Evolutionary conservation across 2,113 vertebrate species (phyloP).

Genomic region (Callithrix jacchus): DNA sequence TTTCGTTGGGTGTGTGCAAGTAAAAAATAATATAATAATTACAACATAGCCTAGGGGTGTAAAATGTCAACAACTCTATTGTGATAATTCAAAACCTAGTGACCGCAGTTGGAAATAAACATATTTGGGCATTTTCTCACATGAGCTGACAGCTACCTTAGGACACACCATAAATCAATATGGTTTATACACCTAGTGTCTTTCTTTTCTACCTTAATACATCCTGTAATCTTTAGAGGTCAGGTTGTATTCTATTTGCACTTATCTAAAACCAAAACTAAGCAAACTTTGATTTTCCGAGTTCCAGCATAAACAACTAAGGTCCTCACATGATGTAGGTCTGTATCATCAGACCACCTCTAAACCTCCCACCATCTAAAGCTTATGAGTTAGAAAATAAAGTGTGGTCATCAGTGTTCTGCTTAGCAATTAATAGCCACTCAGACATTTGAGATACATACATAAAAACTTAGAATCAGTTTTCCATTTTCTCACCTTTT

Average conservation of each 20-base stretch:
- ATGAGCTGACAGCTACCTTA: background rate
- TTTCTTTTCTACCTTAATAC: background rate
- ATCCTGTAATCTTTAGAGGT: background rate
- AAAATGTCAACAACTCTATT: background rate
- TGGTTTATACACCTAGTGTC: background rate
- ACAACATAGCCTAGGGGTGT: background rate
- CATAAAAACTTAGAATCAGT: background rate
- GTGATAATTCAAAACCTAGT: background rate
- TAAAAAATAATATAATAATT: constrained; percentile 3
- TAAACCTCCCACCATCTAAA: background rate
- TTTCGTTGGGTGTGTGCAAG: background rate
- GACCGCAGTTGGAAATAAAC: background rate
- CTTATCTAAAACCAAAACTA: background rate
- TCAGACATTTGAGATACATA: background rate
- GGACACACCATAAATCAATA: background rate
- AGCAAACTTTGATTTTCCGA: background rate
- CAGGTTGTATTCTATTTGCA: background rate
- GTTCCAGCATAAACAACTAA: background rate
- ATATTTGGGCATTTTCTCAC: background rate
- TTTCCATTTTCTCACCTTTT: background rate
- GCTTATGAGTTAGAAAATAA: background rate
- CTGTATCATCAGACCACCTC: background rate
- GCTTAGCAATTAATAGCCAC: background rate
- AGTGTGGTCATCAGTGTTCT: background rate
- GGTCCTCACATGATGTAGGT: background rate